Conservation (phyloP, 2,797 vertebrate species). For the Pangasius sanitwongsei region DNA sequence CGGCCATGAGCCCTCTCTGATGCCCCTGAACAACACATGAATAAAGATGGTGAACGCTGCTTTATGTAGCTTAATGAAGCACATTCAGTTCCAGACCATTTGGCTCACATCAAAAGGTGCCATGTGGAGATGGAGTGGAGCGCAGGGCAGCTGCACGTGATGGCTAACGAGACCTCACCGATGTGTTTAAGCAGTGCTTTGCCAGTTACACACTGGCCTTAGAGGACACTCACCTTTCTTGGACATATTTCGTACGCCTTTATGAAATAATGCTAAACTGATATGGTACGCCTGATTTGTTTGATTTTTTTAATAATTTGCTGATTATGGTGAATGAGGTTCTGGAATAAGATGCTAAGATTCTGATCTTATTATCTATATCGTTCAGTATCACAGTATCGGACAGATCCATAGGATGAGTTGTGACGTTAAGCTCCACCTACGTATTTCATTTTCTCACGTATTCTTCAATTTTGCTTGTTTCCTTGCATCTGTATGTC, state of each 20-base stretch:
- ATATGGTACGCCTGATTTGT: not conserved
- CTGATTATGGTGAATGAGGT: not conserved
- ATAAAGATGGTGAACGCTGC: constrained; percentile 40
- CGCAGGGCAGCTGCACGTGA: constrained; percentile 37
- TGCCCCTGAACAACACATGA: constrained; percentile 28
- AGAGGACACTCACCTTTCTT: not conserved
- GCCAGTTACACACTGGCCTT: not conserved
- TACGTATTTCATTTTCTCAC: not conserved
- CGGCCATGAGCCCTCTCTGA: not conserved
- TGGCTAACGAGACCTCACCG: constrained; percentile 23
- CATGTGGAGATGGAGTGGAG: constrained; percentile 27
- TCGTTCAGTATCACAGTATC: not conserved
- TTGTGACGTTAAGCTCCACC: not conserved
- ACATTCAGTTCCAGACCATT: constrained; percentile 39
- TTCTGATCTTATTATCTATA: not conserved
- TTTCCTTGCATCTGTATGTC: not conserved
- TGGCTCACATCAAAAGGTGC: constrained; percentile 45
- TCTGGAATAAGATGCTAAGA: not conserved
- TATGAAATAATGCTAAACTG: no score
- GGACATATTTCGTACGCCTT: not conserved
- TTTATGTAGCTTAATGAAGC: constrained; percentile 49
- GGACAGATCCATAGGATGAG: not conserved
- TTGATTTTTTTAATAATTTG: no score
- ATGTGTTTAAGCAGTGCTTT: not conserved
- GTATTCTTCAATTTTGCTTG: not conserved